phyloP scores from a whole-genome alignment of 2,888 invertebrate genomes.

The Pharmacophagus antenor region DNA sequence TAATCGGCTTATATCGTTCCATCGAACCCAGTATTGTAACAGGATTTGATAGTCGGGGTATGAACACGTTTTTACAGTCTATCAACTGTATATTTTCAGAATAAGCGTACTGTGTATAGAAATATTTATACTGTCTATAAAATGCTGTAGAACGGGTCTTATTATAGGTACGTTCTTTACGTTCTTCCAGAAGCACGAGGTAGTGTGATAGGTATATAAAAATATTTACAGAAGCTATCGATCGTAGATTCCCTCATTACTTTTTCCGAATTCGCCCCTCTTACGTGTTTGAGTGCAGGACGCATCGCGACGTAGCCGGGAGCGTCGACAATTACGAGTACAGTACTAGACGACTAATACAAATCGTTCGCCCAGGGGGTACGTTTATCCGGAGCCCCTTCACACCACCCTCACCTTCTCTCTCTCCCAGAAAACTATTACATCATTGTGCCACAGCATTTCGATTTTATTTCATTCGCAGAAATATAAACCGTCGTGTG shows the following conservation, averaged over 20 bases:
- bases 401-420: constrained; percentile 47
- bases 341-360: constrained; percentile 77
- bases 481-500: constrained; percentile 45
- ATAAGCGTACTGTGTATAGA: not conserved
- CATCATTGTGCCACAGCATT: constrained; percentile 55
- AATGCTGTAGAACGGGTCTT: not conserved
- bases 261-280: constrained; percentile 58
- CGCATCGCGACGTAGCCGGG: constrained; percentile 54
- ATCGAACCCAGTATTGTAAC: constrained; percentile 67
- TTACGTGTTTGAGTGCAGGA: constrained; percentile 63
- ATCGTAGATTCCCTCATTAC: constrained; percentile 54
- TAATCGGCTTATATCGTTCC: constrained; percentile 72
- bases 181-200: not conserved
- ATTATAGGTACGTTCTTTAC: not conserved
- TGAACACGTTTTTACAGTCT: constrained; percentile 64
- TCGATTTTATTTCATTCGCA: constrained; percentile 47
- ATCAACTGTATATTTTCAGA: constrained; percentile 56
- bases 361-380: constrained; percentile 74
- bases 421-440: constrained; percentile 62
- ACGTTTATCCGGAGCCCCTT: constrained; percentile 61
- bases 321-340: constrained; percentile 76
- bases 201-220: constrained; percentile 9
- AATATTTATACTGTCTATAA: not conserved
- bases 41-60: constrained; percentile 69
- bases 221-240: constrained; percentile 39